These are phyloP conservation scores for Pao palembangensis DNA, from an alignment of 2,113 vertebrate species.

Conservation along the genomic window DNA sequence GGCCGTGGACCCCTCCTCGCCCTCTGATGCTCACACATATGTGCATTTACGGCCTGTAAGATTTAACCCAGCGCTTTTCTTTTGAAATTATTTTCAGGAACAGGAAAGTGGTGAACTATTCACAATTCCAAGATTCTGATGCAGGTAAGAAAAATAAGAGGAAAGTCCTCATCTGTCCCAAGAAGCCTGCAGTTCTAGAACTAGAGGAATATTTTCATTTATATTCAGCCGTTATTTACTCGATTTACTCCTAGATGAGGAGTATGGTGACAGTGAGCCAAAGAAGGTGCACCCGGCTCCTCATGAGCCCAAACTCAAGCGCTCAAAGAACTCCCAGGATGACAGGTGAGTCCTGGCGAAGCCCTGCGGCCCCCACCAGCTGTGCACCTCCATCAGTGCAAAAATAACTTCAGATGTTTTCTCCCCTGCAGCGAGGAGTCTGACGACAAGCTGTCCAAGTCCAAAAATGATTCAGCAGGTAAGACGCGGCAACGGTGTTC, in stretches of 20 bases:
- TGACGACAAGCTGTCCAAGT: slow-evolving; percentile 93
- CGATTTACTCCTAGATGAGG: slow-evolving; percentile 90
- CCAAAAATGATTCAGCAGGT: slow-evolving; percentile 97
- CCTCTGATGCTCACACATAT: neutral
- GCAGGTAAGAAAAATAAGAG: slow-evolving; percentile 62
- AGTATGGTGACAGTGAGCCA: slow-evolving; percentile 89
- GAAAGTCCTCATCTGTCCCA: no score
- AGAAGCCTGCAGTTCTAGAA: no score
- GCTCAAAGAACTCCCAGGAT: slow-evolving; percentile 94
- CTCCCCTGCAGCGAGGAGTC: slow-evolving; percentile 96
- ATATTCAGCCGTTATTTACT: no score
- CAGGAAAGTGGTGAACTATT: slow-evolving; percentile 98
- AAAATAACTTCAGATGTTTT: no score
- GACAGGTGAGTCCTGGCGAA: slow-evolving; percentile 79
- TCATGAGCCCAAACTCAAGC: slow-evolving; percentile 93
- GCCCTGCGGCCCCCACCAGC: no score
- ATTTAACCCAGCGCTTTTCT: slow-evolving; percentile 12
- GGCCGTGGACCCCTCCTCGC: no score
- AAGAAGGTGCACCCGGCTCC: slow-evolving; percentile 93
- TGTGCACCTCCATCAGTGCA: neutral
- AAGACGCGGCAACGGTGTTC: slow-evolving; percentile 34
- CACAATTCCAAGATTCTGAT: slow-evolving; percentile 98
- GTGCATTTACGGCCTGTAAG: neutral
- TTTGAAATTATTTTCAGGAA: slow-evolving; percentile 79
- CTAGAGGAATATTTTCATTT: neutral